These are phyloP conservation scores for Rapana venosa DNA, from an alignment of 2,888 invertebrate genomes.

Conservation along the genomic window DNA sequence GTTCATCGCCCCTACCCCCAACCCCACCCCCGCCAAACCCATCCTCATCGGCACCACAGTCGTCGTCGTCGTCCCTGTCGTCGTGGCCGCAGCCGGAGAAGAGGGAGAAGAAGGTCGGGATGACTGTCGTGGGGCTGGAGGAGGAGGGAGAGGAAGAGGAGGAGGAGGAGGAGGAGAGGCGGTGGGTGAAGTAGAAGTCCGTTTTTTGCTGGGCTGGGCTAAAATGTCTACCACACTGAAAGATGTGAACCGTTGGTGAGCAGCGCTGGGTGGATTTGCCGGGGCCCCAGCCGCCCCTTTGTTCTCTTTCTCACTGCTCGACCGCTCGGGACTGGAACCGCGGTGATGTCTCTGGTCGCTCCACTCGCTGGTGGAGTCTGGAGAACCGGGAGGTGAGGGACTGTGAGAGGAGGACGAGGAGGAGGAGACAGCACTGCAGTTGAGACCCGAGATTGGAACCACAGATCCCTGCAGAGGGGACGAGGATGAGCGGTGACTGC, in stretches of 20 bases:
- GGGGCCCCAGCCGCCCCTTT: conserved; percentile 31
- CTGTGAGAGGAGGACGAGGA: neutral
- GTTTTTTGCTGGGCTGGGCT: conserved; percentile 47
- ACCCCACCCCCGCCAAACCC: conserved; percentile 9
- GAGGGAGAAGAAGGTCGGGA: neutral
- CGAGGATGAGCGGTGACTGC: neutral
- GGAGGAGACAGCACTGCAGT: neutral
- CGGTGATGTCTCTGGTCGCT: neutral
- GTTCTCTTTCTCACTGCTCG: conserved; percentile 42
- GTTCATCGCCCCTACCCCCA: conserved; percentile 3
- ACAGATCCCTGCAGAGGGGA: neutral
- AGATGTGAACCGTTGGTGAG: conserved; percentile 52
- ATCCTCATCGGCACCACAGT: conserved; percentile 7
- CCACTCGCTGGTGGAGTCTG: conserved; percentile 12
- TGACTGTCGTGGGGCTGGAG: conserved; percentile 24
- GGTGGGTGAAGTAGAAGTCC: conserved; percentile 3
- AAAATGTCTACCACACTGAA: conserved; percentile 63
- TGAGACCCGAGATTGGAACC: neutral
- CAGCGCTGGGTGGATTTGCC: conserved; percentile 42
- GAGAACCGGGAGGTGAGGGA: conserved; percentile 12
- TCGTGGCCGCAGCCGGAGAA: neutral
- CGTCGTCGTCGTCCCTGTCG: conserved; percentile 2
- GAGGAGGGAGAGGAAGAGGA: conserved; percentile 10
- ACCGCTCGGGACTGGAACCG: conserved; percentile 12
- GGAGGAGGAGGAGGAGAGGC: conserved; percentile 12